phyloP scores from a whole-genome alignment of 2,113 vertebrate species.

The Ophthalmolycus amberensis region DNA sequence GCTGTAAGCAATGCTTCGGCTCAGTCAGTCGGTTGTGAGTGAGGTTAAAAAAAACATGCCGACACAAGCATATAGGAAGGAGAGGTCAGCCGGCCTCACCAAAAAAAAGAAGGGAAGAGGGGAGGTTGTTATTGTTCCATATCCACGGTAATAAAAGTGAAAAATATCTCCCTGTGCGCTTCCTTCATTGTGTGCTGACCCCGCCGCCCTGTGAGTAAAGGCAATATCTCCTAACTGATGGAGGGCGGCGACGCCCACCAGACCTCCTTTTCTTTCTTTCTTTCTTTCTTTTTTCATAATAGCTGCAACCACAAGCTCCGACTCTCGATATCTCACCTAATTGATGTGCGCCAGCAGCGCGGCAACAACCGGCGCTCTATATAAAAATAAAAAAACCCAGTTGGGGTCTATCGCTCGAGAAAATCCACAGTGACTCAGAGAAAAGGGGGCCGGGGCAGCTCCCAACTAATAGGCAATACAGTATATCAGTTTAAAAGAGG shows the following conservation, averaged over 20 bases:
- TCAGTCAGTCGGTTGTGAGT: slow-evolving; percentile 51
- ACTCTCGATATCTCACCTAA: slow-evolving; percentile 55
- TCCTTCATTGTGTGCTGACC: slow-evolving; percentile 60
- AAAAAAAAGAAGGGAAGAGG: neutral
- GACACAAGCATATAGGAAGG: slow-evolving; percentile 19
- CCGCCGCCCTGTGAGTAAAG: slow-evolving; percentile 54
- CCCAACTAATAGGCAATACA: slow-evolving; percentile 49
- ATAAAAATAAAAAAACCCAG: neutral
- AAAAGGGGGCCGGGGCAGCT: slow-evolving; percentile 23
- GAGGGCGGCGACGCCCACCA: slow-evolving; percentile 51
- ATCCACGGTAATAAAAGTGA: slow-evolving; percentile 60
- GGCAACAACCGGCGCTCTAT: slow-evolving; percentile 15
- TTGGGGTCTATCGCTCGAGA: slow-evolving; percentile 27
- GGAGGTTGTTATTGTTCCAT: slow-evolving; percentile 24
- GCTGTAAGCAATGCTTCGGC: slow-evolving; percentile 31
- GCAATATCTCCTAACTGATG: slow-evolving; percentile 66
- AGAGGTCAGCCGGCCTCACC: slow-evolving; percentile 32
- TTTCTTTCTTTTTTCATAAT: slow-evolving; percentile 30
- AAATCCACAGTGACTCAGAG: slow-evolving; percentile 52
- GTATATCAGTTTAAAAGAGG: slow-evolving; percentile 67
- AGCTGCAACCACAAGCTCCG: slow-evolving; percentile 52
- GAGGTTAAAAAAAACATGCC: slow-evolving; percentile 42
- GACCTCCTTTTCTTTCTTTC: neutral
- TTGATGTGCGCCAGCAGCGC: slow-evolving; percentile 37
- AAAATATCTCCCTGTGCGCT: slow-evolving; percentile 44